Conservation (phyloP, 2,888 invertebrate species). For the Sturmia bella region DNA sequence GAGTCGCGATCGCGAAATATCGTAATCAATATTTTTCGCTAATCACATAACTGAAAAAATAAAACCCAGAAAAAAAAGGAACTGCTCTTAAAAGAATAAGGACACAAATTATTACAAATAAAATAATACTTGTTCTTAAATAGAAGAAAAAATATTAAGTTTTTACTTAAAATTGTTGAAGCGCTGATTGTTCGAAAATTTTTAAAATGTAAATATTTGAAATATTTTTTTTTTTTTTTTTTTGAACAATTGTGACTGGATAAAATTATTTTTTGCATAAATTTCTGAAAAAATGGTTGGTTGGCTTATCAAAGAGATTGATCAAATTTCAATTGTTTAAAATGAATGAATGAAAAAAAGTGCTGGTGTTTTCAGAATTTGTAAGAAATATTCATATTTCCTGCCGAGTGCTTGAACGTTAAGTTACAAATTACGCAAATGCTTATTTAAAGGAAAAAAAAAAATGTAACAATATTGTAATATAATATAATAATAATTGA, state of each 20-base stretch:
- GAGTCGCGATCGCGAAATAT: slow-evolving; percentile 76
- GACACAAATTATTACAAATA: slow-evolving; percentile 29
- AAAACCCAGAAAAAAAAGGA: slow-evolving; percentile 47
- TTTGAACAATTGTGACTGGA: neutral
- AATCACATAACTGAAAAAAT: neutral
- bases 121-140: slow-evolving; percentile 30
- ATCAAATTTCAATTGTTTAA: too few species aligned
- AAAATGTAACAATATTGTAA: too few species aligned
- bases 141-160: neutral
- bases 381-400: too few species aligned
- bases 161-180: neutral
- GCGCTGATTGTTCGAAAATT: slow-evolving; percentile 18
- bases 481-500: too few species aligned
- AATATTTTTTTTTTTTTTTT: neutral
- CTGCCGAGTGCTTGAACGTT: too few species aligned
- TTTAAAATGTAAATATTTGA: slow-evolving; percentile 40
- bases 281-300: slow-evolving; percentile 24
- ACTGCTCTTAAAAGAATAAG: slow-evolving; percentile 42
- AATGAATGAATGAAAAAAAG: neutral
- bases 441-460: too few species aligned
- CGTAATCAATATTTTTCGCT: slow-evolving; percentile 59
- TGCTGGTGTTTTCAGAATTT: slow-evolving; percentile 6
- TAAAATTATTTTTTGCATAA: slow-evolving; percentile 10
- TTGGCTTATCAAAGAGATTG: slow-evolving; percentile 1
- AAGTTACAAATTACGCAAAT: too few species aligned